These are phyloP conservation scores for human DNA, from an alignment of 2,113 vertebrate species.

Conservation along the genomic window DNA sequence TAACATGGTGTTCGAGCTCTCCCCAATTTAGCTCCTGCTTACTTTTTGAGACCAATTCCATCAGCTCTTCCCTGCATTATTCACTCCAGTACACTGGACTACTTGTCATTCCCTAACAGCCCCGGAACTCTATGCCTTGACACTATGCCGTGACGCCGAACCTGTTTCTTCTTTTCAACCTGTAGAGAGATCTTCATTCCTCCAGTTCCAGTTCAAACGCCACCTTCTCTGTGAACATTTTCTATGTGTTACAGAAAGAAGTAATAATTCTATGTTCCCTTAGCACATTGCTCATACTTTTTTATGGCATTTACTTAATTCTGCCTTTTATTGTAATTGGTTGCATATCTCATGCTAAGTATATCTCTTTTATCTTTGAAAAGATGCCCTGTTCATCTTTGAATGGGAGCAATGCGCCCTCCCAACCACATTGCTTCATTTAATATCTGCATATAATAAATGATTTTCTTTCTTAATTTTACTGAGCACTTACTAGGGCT, in stretches of 20 bases:
- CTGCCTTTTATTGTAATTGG: not conserved
- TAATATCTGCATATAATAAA: not conserved
- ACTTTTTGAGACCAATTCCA: not conserved
- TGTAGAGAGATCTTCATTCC: not conserved
- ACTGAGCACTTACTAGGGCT: not conserved
- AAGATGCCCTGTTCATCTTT: not conserved
- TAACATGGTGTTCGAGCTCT: not conserved
- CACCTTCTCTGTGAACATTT: not conserved
- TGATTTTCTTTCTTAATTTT: conserved; percentile 14
- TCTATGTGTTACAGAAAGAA: not conserved
- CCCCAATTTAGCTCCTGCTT: not conserved
- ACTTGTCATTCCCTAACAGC: not conserved
- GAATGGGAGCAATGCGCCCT: not conserved
- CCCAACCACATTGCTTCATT: not conserved
- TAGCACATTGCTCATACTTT: not conserved
- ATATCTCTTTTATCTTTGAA: not conserved
- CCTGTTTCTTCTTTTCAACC: not conserved
- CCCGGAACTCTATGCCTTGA: not conserved
- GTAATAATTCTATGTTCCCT: not conserved
- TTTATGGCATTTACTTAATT: not conserved
- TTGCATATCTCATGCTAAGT: not conserved
- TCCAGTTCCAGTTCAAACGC: not conserved
- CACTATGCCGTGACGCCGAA: not conserved
- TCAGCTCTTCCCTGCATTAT: no score
- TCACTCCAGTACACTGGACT: not conserved